Evolutionary conservation across 1,140 invertebrate genomes (phyloP).

Genomic region (Scylla paramamosain): DNA sequence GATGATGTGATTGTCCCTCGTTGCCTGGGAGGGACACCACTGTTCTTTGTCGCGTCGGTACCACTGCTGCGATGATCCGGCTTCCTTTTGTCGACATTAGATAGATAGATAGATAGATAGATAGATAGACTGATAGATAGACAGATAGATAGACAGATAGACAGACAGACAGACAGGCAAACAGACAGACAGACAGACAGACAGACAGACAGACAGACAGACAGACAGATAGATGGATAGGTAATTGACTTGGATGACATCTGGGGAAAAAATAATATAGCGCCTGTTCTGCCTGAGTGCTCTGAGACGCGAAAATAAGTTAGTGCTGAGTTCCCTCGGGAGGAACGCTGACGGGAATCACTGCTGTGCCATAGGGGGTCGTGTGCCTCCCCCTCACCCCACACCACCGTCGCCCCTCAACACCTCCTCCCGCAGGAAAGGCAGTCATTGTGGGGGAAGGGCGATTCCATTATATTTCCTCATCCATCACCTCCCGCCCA

Average conservation of each 20-base stretch:
- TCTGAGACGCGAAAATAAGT: background rate
- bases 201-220: background rate
- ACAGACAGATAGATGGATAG: background rate
- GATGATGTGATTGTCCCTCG: background rate
- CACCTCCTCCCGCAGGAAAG: background rate
- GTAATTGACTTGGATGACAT: background rate
- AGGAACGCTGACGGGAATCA: background rate
- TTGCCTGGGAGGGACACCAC: background rate
- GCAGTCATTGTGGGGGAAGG: slow-evolving; percentile 43
- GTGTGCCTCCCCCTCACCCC: background rate
- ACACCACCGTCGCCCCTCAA: background rate
- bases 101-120: background rate
- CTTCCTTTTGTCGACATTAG: background rate
- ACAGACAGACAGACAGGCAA: background rate
- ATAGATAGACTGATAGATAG: background rate
- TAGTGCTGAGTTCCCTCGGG: background rate
- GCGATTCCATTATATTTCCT: slow-evolving; percentile 47
- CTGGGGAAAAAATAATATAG: no score
- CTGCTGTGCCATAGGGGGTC: background rate
- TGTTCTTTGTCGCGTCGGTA: background rate
- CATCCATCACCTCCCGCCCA: slow-evolving; percentile 61
- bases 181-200: background rate
- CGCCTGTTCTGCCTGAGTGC: no score
- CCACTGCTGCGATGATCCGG: background rate
- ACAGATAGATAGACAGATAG: background rate